A percentile compares a stretch with the other conserved stretches of the same genome.
These are phyloP conservation scores for Rhabdomys dilectus DNA, from an alignment of 2,113 vertebrate species.

Conservation along the genomic window DNA sequence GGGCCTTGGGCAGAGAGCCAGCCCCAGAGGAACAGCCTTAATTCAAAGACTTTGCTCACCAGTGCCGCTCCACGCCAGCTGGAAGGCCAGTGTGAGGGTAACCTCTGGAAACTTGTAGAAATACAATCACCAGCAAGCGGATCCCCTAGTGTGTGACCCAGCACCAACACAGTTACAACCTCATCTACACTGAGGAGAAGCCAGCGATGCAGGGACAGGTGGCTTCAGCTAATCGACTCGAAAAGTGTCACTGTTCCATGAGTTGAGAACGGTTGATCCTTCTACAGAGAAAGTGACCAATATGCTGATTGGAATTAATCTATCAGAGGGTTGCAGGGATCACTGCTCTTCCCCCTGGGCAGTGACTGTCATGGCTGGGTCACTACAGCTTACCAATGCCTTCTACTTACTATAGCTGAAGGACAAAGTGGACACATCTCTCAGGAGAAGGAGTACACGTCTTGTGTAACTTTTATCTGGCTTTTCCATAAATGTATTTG, in stretches of 20 bases:
- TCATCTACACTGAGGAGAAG: background rate
- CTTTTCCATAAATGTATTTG: background rate
- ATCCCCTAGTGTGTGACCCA: background rate
- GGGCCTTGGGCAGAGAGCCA: constrained; percentile 59
- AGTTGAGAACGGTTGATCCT: background rate
- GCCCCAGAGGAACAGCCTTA: background rate
- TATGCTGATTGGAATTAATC: background rate
- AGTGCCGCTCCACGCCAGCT: background rate
- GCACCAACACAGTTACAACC: background rate
- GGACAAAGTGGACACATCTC: background rate
- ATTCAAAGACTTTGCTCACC: background rate
- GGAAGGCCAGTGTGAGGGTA: background rate
- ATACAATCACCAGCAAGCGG: background rate
- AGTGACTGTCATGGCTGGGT: background rate
- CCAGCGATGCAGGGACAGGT: background rate
- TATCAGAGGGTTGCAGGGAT: background rate
- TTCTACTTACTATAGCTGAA: background rate
- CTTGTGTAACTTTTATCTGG: background rate
- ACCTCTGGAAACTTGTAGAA: constrained; percentile 46
- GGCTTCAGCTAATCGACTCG: background rate
- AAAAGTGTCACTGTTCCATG: background rate
- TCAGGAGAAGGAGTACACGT: background rate
- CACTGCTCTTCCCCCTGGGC: background rate
- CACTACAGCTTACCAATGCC: background rate
- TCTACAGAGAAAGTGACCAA: background rate